Evolutionary conservation across 2,113 vertebrate species (phyloP), one percentile per base, ranked within the genome.

Genomic region (Vulpes vulpes): DNA sequence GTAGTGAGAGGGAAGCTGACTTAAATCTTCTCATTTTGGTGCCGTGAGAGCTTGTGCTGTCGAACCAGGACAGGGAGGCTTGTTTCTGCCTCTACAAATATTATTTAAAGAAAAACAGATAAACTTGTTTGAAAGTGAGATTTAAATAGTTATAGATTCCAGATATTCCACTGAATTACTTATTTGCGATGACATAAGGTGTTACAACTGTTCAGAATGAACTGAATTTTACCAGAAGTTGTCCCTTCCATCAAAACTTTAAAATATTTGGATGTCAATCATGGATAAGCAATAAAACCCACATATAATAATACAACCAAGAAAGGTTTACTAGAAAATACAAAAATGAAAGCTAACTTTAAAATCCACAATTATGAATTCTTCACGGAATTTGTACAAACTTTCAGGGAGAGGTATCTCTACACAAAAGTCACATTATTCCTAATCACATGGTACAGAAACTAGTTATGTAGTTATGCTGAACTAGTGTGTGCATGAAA

Each of bases 151-250:
- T 38, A 87, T 1, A 65, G n/a, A 71, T 38, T 89, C 89, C 60
- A 73, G 27, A 67, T 53, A 92, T n/a, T 64, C 43, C 76, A 78
- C 10, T n/a, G 65, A 76, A 25, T 20, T 82, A 53, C 20, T 86
- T 69, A 38, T 35, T 30, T 73, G 27, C 76, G 67, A 23, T 74
- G 27, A 89, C 49, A 11, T 22, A 55, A 73, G 32, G 38, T 51
- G 51, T 57, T 11, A 62, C 1, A 43, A 59, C 27, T 15, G 35
- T 60, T 74, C 30, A 62, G 90, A 62, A 76, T 55, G 23, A 93
- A 92, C 8, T 67, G 43, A 71, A 95, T 85, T 71, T 78, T 96
- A 94, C 7, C n/a, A 92, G 73, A 89, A 94, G 89, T 71, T 43
- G 23, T 67, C 14, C 49, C 80, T 78, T 62, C 53, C 8, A 23